A percentile compares a stretch with the other conserved stretches of the same genome.
These are phyloP conservation scores for Dyspetes luteomarginatus DNA, from an alignment of 2,888 invertebrate genomes.

Conservation along the genomic window DNA sequence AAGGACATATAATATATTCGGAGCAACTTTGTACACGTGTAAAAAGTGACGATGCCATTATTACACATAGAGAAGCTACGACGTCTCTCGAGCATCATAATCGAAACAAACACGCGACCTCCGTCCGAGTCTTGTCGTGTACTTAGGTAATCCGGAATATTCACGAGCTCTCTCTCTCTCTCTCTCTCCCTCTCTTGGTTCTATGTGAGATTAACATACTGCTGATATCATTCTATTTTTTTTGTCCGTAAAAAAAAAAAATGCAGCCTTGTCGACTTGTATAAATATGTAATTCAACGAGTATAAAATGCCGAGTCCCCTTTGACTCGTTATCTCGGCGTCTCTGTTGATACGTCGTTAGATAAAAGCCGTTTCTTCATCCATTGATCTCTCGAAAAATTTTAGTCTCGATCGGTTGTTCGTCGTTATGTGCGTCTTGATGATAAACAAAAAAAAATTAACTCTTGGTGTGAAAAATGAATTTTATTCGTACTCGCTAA, in stretches of 20 bases:
- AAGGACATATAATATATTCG: too few relatives aligned
- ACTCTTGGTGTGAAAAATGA: constrained; percentile 11
- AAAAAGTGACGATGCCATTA: constrained; percentile 49
- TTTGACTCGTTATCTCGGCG: constrained; percentile 61
- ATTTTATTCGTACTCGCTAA: constrained; percentile 39
- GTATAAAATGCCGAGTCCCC: constrained; percentile 36
- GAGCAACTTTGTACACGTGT: background rate
- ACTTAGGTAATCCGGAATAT: constrained; percentile 54
- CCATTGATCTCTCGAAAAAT: background rate
- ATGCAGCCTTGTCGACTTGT: background rate
- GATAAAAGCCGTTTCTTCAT: constrained; percentile 28
- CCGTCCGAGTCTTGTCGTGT: constrained; percentile 27
- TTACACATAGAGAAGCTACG: constrained; percentile 51
- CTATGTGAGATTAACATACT: constrained; percentile 15
- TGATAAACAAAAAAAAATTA: too few relatives aligned
- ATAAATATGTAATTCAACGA: constrained; percentile 23
- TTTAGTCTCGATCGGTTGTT: background rate
- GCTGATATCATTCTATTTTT: background rate
- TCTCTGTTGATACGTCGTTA: constrained; percentile 39
- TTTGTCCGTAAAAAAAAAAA: constrained; percentile 1
- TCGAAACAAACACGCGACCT: constrained; percentile 41
- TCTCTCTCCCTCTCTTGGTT: too few relatives aligned
- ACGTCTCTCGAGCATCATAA: constrained; percentile 37
- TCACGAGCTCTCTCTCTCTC: too few relatives aligned
- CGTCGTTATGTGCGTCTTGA: background rate